Conservation (phyloP, 23 tunicate species). For the Aplidium turbinatum region DNA sequence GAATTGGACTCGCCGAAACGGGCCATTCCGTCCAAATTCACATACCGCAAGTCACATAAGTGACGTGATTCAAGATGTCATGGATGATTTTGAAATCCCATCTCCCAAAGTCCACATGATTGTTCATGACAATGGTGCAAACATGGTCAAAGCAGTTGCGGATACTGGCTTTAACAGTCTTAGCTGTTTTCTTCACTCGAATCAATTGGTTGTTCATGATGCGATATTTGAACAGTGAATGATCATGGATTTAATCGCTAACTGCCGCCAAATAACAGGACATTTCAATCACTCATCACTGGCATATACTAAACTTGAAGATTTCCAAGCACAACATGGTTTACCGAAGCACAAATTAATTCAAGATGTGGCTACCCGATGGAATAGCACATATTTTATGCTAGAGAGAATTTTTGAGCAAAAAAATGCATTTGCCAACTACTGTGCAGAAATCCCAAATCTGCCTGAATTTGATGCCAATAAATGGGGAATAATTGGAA, state of each 20-base stretch:
- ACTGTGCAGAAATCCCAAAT: constrained; percentile 4
- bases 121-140: constrained; percentile 25
- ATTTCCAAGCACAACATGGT: constrained; percentile 12
- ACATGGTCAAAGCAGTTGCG: constrained; percentile 1
- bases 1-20: too few species aligned
- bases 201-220: constrained; percentile 27
- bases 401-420: constrained; percentile 38
- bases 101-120: constrained; percentile 22
- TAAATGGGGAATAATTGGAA: constrained; percentile 10
- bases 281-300: constrained; percentile 39
- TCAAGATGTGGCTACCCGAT: constrained; percentile 58
- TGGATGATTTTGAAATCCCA: constrained; percentile 15
- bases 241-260: constrained; percentile 24
- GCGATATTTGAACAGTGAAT: constrained; percentile 24
- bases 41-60: constrained; percentile 10
- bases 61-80: constrained; percentile 12
- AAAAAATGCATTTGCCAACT: constrained; percentile 20
- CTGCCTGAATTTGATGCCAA: constrained; percentile 22
- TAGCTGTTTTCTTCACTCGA: constrained; percentile 10
- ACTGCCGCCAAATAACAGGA: constrained; percentile 21
- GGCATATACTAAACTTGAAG: constrained; percentile 7
- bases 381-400: constrained; percentile 69
- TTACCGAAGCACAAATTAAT: constrained; percentile 23
- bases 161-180: constrained; percentile 6
- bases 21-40: too few species aligned